These are phyloP conservation scores for Stylophora pistillata DNA, from an alignment of 64 coral and sea anemone species.

Conservation along the genomic window DNA sequence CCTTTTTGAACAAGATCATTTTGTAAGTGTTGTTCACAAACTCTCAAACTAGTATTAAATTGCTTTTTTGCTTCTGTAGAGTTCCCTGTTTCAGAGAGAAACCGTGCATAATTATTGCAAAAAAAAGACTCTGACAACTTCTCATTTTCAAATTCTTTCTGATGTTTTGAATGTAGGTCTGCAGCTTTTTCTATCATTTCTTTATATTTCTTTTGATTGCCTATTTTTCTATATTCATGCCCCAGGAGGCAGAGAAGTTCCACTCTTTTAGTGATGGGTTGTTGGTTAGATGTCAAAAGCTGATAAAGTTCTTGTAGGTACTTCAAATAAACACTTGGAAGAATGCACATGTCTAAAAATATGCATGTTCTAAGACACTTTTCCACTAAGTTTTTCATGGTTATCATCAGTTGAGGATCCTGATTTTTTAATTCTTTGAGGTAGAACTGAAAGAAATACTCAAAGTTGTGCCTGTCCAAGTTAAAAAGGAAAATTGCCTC, in stretches of 20 bases:
- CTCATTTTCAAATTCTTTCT: background rate
- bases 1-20: conserved; percentile 1
- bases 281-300: background rate
- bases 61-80: background rate
- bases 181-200: background rate
- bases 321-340: background rate
- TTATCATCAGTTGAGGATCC: background rate
- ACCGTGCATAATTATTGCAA: conserved; percentile 31
- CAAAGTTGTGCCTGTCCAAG: conserved; percentile 48
- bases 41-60: background rate
- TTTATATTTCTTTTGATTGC: conserved; percentile 15
- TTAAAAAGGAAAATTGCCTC: conserved; percentile 37
- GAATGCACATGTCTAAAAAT: conserved; percentile 43
- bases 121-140: conserved; percentile 28
- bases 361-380: background rate
- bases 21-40: background rate
- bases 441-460: conserved; percentile 31
- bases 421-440: background rate
- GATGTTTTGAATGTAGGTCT: background rate
- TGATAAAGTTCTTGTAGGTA: conserved; percentile 3
- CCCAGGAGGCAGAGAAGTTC: conserved; percentile 34
- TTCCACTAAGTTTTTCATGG: background rate
- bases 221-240: conserved; percentile 30
- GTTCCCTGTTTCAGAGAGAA: background rate
- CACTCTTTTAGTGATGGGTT: background rate